phyloP scores from a whole-genome alignment of 2,113 vertebrate species.

The Rana temporaria region DNA sequence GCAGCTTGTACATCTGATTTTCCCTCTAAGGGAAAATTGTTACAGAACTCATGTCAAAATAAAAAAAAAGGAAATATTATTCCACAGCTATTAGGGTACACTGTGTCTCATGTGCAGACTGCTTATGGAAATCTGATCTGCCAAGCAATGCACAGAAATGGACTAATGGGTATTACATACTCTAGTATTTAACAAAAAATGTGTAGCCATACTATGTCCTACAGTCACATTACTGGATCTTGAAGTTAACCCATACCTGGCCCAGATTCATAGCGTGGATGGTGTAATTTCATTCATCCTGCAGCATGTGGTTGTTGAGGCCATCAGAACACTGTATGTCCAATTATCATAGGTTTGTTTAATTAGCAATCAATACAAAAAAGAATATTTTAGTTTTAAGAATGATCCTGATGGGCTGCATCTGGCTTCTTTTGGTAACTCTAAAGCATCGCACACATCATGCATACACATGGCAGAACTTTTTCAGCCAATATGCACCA shows the following conservation, averaged over 20 bases:
- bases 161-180: conserved; percentile 46
- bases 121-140: conserved; percentile 41
- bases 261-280: too few species aligned
- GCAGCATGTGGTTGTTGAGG: too few species aligned
- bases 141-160: conserved; percentile 26
- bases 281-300: too few species aligned
- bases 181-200: conserved; percentile 3
- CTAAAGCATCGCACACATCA: too few species aligned
- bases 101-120: conserved; percentile 38
- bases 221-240: not conserved
- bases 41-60: conserved; percentile 42
- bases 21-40: conserved; percentile 5
- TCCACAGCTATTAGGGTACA: conserved; percentile 31
- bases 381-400: too few species aligned
- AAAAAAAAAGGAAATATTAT: conserved; percentile 33
- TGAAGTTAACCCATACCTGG: not conserved
- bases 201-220: not conserved
- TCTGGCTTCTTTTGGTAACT: too few species aligned
- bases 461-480: too few species aligned
- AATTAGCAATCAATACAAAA: too few species aligned
- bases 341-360: too few species aligned
- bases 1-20: not conserved
- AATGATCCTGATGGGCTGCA: too few species aligned
- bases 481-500: too few species aligned
- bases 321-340: too few species aligned